Evolutionary conservation across 2,888 invertebrate species (phyloP).

Genomic region (Lycaena phlaeas): DNA sequence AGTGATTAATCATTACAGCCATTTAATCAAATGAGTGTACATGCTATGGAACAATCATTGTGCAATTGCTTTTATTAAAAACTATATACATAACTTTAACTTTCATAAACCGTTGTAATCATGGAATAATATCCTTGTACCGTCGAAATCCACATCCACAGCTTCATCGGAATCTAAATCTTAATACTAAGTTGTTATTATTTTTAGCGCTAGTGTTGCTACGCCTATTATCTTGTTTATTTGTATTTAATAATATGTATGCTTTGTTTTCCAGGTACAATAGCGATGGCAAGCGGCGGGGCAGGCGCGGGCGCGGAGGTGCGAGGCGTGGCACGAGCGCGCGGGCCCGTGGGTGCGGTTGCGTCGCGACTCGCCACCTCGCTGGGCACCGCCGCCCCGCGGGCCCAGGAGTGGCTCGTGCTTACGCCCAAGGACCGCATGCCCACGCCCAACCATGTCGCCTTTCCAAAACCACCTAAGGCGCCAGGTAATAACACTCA

Average conservation of each 20-base stretch:
- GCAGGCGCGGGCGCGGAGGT: constrained; percentile 45
- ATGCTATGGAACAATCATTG: too few species aligned
- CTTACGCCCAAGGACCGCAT: constrained; percentile 83
- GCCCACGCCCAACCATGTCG: constrained; percentile 85
- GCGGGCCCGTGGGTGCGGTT: constrained; percentile 54
- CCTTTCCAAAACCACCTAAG: constrained; percentile 93
- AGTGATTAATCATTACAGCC: too few species aligned
- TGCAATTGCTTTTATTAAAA: too few species aligned
- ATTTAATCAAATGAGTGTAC: too few species aligned
- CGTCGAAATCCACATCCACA: too few species aligned
- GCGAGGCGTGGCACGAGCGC: constrained; percentile 49
- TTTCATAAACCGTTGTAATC: too few species aligned
- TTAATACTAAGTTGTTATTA: too few species aligned
- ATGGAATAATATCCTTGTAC: too few species aligned
- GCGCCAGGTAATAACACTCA: constrained; percentile 76
- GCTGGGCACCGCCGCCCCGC: constrained; percentile 41
- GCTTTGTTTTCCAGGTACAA: constrained; percentile 46
- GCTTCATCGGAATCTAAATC: too few species aligned
- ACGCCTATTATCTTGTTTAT: too few species aligned
- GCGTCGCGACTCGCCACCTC: constrained; percentile 47
- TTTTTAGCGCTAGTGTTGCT: too few species aligned
- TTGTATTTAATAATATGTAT: not conserved
- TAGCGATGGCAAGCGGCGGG: constrained; percentile 70
- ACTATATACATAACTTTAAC: too few species aligned
- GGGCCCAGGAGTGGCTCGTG: constrained; percentile 79